phyloP scores from a whole-genome alignment of 2,888 invertebrate species.

The Adelognathus sp. region DNA sequence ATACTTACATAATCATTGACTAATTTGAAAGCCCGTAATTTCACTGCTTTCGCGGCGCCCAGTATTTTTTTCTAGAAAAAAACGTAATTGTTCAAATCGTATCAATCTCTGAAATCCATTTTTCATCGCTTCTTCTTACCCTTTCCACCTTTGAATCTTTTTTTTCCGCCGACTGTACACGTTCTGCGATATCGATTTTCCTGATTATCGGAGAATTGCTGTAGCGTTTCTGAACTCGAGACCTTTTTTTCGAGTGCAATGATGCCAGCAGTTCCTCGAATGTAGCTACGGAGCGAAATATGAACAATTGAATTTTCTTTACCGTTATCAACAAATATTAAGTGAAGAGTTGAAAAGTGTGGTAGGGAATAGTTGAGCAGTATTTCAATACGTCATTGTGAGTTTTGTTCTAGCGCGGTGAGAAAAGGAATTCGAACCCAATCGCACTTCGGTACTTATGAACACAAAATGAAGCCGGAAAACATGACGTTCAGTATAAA shows the following conservation, averaged over 20 bases:
- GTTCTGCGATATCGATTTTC: neutral
- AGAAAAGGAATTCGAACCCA: neutral
- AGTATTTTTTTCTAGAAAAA: neutral
- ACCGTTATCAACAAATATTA: neutral
- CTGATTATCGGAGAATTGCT: conserved; percentile 1
- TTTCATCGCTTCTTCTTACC: neutral
- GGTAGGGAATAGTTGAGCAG: no score
- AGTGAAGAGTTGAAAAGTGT: no score
- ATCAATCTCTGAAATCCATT: neutral
- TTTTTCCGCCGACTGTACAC: neutral
- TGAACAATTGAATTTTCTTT: neutral
- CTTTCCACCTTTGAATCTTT: neutral
- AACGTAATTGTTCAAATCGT: neutral
- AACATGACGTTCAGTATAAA: neutral
- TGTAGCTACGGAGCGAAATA: neutral
- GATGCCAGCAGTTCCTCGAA: neutral
- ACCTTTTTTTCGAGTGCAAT: neutral
- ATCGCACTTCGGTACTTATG: no score
- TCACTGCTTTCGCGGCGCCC: neutral
- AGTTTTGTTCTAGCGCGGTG: neutral
- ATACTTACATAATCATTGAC: neutral
- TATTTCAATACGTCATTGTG: neutral
- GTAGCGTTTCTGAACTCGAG: neutral
- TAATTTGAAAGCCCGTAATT: neutral
- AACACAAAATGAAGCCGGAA: neutral